Conservation (phyloP, 2,888 invertebrate genomes). For the Diplolepis rosae region DNA sequence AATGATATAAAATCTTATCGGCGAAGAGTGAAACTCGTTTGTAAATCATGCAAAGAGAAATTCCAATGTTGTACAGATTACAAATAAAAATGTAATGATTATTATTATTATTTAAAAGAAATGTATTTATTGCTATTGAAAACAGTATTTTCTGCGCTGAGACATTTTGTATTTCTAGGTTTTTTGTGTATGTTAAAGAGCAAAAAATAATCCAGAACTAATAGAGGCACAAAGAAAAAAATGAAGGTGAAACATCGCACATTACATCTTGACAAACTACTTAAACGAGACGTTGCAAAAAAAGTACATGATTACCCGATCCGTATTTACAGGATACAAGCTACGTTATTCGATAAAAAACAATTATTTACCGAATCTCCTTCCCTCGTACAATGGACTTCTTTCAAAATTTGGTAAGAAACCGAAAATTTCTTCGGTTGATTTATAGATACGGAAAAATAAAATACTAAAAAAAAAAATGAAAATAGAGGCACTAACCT, state of each 20-base stretch:
- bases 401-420: conserved; percentile 12
- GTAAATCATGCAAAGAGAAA: neutral
- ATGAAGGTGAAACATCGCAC: conserved; percentile 22
- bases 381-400: neutral
- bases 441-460: neutral
- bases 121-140: conserved; percentile 3
- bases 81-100: neutral
- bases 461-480: conserved; percentile 3
- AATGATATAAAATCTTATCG: neutral
- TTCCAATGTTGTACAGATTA: neutral
- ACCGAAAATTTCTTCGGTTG: neutral
- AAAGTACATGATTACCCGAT: neutral
- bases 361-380: neutral
- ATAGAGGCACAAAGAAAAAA: neutral
- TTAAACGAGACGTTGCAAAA: conserved; percentile 11
- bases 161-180: neutral
- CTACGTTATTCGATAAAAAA: neutral
- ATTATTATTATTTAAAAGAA: neutral
- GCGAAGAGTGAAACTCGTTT: neutral
- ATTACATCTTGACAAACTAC: conserved; percentile 14
- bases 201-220: neutral
- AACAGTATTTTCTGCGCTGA: neutral
- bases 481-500: neutral
- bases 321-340: conserved; percentile 20
- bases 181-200: neutral